Base-by-base conservation (phyloP, 30 jellyfish, hydroid and myxozoan species). In the Pelagia noctiluca region DNA sequence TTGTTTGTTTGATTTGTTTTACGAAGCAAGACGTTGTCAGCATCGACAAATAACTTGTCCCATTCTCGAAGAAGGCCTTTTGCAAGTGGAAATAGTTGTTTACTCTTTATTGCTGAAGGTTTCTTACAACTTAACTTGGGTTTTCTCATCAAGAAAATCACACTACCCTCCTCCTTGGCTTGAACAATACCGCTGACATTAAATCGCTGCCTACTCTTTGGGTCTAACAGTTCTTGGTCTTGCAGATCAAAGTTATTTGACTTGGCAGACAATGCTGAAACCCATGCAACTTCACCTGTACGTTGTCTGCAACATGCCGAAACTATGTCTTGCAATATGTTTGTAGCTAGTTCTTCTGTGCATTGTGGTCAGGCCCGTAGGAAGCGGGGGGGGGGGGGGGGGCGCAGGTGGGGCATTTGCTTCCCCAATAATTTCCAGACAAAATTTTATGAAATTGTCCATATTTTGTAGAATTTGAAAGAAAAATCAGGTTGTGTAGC, bases 31-130 rank as follows among this genome's bases (percentile, higher is more conserved):
- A 60, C 31, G 24, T 80, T 60, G 0, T 78, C 36, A 2, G 46
- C 0, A 3, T 42, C 68, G 3, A 71, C 0, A 49, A 24, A 23
- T 8, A 71, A 8, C 8, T 71, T 71, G 75, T 71, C 84, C 83
- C 84, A 71, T 8, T 71, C 84, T 24, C 84, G 84, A 2, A 71
- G 72, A n/a, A 60, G 35, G 72, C 30, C 48, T 61, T 61, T 61
- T 19, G 74, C 48, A 61, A 61, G 74, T 61, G 74, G 74, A 1
- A 61, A 32, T 61, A 61, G 74, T 61, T 61, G 74, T 61, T 19
- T 1, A 13, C 74, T 61, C 74, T 61, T 35, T 21, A 61, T 3
- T 32, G 74, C 1, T 61, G 74, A 61, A 61, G 48, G 74, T 61
- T 61, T 61, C 74, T 61, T 61, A 61, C 74, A 32, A 61, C 74